A percentile compares a stretch with the other conserved stretches of the same genome.
phyloP scores from a whole-genome alignment of 2,113 vertebrate genomes.

The Gymnorhina tibicen region DNA sequence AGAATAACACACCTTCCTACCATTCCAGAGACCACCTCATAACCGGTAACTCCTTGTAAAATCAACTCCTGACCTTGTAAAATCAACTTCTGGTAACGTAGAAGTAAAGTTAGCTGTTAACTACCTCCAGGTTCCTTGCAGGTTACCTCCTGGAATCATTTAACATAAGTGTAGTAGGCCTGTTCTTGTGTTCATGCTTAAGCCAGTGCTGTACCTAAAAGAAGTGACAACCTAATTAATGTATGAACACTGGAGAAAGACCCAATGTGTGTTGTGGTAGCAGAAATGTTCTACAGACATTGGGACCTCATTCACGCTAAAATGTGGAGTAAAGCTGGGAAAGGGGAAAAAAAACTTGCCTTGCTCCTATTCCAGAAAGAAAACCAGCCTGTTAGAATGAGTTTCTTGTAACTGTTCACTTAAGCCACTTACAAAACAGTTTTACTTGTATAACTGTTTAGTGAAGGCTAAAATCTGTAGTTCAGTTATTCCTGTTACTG shows the following conservation, averaged over 20 bases:
- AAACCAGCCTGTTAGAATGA: neutral
- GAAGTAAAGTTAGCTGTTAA: neutral
- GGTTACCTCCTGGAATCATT: neutral
- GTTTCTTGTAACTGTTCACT: neutral
- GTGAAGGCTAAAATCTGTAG: neutral
- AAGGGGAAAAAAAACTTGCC: neutral
- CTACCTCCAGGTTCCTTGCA: neutral
- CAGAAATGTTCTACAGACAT: neutral
- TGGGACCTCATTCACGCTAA: neutral
- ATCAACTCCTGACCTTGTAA: neutral
- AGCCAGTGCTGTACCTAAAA: neutral
- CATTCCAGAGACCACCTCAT: slow-evolving; percentile 87
- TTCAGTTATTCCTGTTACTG: neutral
- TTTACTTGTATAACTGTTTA: neutral
- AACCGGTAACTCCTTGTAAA: slow-evolving; percentile 28
- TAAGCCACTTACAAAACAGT: neutral
- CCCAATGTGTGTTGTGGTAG: neutral
- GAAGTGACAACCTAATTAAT: neutral
- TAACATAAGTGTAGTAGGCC: neutral
- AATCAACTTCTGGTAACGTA: neutral
- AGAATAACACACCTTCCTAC: slow-evolving; percentile 93
- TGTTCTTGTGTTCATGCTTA: neutral
- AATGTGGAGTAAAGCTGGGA: neutral
- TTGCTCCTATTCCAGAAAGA: neutral
- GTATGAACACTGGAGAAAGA: neutral